Conservation (phyloP, 2,113 vertebrate genomes). For the Pogona vitticeps region DNA sequence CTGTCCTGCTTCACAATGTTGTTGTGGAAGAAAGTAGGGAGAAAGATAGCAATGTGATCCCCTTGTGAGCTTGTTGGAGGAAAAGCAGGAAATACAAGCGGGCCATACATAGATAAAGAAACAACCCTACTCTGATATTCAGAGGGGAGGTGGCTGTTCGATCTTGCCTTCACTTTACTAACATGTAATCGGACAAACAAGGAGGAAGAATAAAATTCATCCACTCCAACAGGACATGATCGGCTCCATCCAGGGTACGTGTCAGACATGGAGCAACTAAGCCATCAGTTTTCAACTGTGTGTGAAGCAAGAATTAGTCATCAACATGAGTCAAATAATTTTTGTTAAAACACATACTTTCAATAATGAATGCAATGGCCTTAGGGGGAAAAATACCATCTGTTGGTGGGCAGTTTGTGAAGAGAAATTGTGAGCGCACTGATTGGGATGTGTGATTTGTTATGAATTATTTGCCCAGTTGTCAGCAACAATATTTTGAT, state of each 20-base stretch:
- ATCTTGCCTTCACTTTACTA: not conserved
- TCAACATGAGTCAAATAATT: conserved; percentile 41
- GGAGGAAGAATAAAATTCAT: not conserved
- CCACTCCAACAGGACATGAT: not conserved
- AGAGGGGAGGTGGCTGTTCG: not conserved
- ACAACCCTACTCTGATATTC: not conserved
- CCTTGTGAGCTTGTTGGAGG: too few relatives aligned
- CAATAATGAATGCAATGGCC: conserved; percentile 30
- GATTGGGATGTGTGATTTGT: conserved; percentile 31
- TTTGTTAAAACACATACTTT: conserved; percentile 5
- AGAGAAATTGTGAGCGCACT: conserved; percentile 48
- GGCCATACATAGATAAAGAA: too few relatives aligned
- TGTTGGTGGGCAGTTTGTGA: conserved; percentile 58
- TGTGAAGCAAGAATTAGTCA: conserved; percentile 9
- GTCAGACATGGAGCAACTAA: not conserved
- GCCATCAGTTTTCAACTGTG: conserved; percentile 4
- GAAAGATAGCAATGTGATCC: too few relatives aligned
- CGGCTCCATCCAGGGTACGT: conserved; percentile 8
- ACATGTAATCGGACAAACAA: not conserved
- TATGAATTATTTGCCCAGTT: conserved; percentile 62
- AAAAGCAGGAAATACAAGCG: too few relatives aligned
- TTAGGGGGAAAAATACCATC: conserved; percentile 52
- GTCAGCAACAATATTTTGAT: conserved; percentile 56
- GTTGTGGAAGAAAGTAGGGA: too few relatives aligned
- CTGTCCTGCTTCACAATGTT: too few relatives aligned